Evolutionary conservation across 2,888 invertebrate species (phyloP), one percentile per base, ranked within the genome.

Genomic region (Vanessa cardui): DNA sequence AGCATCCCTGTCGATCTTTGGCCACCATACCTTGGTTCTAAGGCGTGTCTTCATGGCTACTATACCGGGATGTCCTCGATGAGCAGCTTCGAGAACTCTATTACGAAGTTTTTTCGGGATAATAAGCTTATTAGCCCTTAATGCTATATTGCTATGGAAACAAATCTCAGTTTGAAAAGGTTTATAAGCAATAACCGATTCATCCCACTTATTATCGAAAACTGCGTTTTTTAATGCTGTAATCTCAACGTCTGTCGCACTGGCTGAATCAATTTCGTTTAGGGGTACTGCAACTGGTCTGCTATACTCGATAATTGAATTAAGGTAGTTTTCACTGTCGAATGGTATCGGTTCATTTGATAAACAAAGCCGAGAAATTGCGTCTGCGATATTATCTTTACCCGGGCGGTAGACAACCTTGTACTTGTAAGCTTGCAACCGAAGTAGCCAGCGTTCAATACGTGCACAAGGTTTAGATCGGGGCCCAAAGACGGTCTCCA

Each of bases 391-490:
- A 46, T 80, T 80, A 0, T 16, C 58, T 64, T 78, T 80, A 0
- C 79, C 79, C 0, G 78, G 76, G 7, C 59, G 33, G 46, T 82
- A 83, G 8, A 73, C 26, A 7, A 82, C 72, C 47, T 76, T 77
- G 65, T 69, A 82, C 1, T 70, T 66, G 33, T 74, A 83, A 0
- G 77, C 15, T 61, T 83, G 81, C 5, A 81, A 62, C 6, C 80
- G 56, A 18, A 82, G 39, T 6, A 83, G 71, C 83, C 82, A 83
- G 2, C 82, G 62, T 62, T 83, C 81, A 7, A 83, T 75, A 46
- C 80, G 18, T 0, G 81, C 82, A 31, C 79, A 80, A 0, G 82
- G 79, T 67, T 81, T 82, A 1, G 80, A 81, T 33, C 58, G 66
- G 16, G 72, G 64, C 0, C 77, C 73, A 65, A 82, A 81, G 26